These are phyloP conservation scores for Volucella inflata DNA, from an alignment of 2,888 invertebrate genomes.

Conservation along the genomic window DNA sequence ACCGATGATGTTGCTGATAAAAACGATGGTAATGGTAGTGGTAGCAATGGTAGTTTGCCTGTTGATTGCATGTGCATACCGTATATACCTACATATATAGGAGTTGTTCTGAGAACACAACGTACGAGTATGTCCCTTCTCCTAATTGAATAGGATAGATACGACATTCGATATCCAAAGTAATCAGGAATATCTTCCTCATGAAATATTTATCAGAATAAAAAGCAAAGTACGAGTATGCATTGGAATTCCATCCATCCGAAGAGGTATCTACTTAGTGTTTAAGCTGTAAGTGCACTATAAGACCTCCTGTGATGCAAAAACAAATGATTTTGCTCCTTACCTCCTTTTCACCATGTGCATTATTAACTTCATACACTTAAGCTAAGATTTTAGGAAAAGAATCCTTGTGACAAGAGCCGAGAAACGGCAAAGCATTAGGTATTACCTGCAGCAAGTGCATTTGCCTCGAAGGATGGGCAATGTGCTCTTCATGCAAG, in stretches of 20 bases:
- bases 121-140: background rate
- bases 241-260: slow-evolving; percentile 31
- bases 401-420: slow-evolving; percentile 26
- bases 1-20: background rate
- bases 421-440: background rate
- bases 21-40: slow-evolving; percentile 15
- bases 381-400: slow-evolving; percentile 39
- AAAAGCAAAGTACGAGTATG: slow-evolving; percentile 3
- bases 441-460: slow-evolving; percentile 3
- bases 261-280: slow-evolving; percentile 23
- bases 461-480: background rate
- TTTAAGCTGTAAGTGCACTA: slow-evolving; percentile 58
- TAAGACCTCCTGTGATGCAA: slow-evolving; percentile 58
- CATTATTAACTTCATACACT: slow-evolving; percentile 67
- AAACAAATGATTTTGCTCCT: slow-evolving; percentile 67
- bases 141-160: slow-evolving; percentile 34
- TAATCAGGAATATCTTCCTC: slow-evolving; percentile 16
- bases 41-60: slow-evolving; percentile 25
- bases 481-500: slow-evolving; percentile 10
- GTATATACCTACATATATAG: too few species aligned
- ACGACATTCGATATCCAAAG: slow-evolving; percentile 29
- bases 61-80: slow-evolving; percentile 40
- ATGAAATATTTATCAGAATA: slow-evolving; percentile 27
- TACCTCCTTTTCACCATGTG: slow-evolving; percentile 39
- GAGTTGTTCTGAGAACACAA: background rate